Base-by-base conservation (phyloP, 2,888 invertebrate genomes). In the Lasioglossum figueresi region DNA sequence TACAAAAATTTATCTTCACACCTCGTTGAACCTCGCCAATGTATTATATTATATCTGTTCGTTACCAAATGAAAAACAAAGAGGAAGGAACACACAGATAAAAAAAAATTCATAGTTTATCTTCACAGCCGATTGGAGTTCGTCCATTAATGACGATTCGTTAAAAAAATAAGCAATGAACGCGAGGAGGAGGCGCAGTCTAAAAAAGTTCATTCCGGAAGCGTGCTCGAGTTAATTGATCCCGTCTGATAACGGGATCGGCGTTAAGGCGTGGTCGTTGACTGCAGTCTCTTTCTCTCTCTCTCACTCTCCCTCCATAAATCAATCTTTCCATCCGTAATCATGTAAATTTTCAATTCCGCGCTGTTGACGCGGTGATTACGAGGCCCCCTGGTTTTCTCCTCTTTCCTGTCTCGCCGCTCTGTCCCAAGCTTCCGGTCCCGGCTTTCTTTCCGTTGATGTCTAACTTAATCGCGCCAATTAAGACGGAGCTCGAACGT, bases 381-480 rank as follows among this genome's bases (percentile, higher is more conserved):
- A 75, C 27, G 37, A 16, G 16, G 6, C 27, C 75, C n/a, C 66
- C 68, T 23, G 19, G 37, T 23, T 34, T 37, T 34, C 19, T 19
- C 66, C n/a, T 12, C 68, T 4, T 37, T 37, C 23, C 37, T 63
- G 76, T 83, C 52, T 31, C 59, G 59, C 14, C 59, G n/a, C 59
- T 27, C 27, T 63, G 59, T 63, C 31, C 59, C 59, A 31, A 63
- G 27, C 31, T 63, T 63, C 56, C 52, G 31, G 23, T 66, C 76
- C 72, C 78, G 68, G 75, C 63, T 70, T 23, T 70, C 76, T 73
- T 59, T 68, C 75, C 84, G 86, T 85, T 84, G 85, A 88, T 89
- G 86, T 88, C 90, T 89, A 90, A 90, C 88, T 91, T 88, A 90
- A 91, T 91, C 90, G 83, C 79, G 68, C 78, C 89, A 90, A 91